Base-by-base conservation (phyloP, 2,797 vertebrate genomes). In the Eupleurogrammus muticus region DNA sequence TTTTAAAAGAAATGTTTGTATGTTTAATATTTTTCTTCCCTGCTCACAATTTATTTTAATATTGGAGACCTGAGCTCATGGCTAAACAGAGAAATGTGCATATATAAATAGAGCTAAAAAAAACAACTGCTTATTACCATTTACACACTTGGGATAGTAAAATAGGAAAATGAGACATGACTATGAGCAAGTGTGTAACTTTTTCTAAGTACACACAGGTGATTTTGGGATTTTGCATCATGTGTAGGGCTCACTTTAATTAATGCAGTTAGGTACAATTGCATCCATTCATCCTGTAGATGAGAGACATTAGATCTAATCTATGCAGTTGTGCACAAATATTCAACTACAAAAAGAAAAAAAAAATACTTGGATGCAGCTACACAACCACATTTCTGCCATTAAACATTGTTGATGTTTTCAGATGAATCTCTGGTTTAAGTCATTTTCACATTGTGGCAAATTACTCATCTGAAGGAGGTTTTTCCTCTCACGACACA, bases 181-280 rank as follows among this genome's bases (percentile, higher is more conserved):
- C 20, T 0, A 60, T 50, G 35, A 40, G 44, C 23, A 17, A 42
- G 11, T 44, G 40, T 44, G 46, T n/a, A 19, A 19, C 10, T 32
- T 19, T 28, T 9, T 19, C 9, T 0, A 28, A 28, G 17, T 8
- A 2, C 17, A 40, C 47, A 8, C 1, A 7, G 48, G 24, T 28
- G 20, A 32, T 66, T 38, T 9, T 14, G 20, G 28, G 57, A 38
- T 48, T 48, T 66, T 20, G 20, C 9, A 40, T 32, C 16, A 21
- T 48, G 42, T 16, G 9, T 53, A 20, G 40, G 38, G 38, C 38
- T 42, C 38, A 16, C 23, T 66, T 66, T 17, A 13, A 21, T 66
- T 17, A 13, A 21, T 48, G 9, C 23, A 54, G 50, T 6, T 36
- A 52, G 24, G 7, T 23, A 52, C 28, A 47, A 46, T 20, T 54